phyloP scores from a whole-genome alignment of 2,888 invertebrate species.

The Phasia obesa region DNA sequence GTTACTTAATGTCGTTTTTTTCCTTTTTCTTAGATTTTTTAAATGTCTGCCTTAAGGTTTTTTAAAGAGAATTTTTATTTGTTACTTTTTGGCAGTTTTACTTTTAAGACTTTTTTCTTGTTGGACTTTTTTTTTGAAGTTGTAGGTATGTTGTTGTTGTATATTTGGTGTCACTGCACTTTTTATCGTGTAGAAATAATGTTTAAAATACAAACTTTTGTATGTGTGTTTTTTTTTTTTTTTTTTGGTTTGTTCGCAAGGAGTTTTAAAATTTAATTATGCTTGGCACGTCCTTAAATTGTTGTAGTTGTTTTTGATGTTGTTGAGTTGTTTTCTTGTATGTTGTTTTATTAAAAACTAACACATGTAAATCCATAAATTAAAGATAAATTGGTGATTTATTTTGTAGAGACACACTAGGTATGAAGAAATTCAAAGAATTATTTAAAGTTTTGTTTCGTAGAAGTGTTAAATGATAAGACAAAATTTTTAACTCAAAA shows the following conservation, averaged over 20 bases:
- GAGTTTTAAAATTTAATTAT: constrained; percentile 43
- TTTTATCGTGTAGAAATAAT: constrained; percentile 45
- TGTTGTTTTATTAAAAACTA: constrained; percentile 27
- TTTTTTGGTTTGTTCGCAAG: background rate
- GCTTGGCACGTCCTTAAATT: constrained; percentile 62
- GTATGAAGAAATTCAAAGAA: too few relatives aligned
- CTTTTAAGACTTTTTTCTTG: constrained; percentile 13
- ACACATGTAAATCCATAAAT: constrained; percentile 47
- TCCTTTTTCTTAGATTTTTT: constrained; percentile 25
- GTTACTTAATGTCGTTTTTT: constrained; percentile 20
- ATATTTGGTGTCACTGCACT: constrained; percentile 67
- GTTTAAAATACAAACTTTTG: background rate
- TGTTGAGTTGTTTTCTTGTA: constrained; percentile 8
- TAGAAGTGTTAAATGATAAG: too few relatives aligned
- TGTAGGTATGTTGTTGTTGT: too few relatives aligned
- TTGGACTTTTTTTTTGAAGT: constrained; percentile 25
- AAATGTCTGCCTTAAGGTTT: constrained; percentile 48
- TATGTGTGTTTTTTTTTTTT: too few relatives aligned
- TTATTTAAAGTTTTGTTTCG: too few relatives aligned
- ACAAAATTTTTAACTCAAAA: too few relatives aligned
- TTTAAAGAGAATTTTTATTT: constrained; percentile 49
- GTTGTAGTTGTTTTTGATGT: constrained; percentile 6
- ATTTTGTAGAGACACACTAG: background rate
- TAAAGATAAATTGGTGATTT: constrained; percentile 18
- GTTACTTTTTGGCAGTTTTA: constrained; percentile 53